Evolutionary conservation across 2,797 vertebrate species (phyloP).

Genomic region (Naso thynnoides): DNA sequence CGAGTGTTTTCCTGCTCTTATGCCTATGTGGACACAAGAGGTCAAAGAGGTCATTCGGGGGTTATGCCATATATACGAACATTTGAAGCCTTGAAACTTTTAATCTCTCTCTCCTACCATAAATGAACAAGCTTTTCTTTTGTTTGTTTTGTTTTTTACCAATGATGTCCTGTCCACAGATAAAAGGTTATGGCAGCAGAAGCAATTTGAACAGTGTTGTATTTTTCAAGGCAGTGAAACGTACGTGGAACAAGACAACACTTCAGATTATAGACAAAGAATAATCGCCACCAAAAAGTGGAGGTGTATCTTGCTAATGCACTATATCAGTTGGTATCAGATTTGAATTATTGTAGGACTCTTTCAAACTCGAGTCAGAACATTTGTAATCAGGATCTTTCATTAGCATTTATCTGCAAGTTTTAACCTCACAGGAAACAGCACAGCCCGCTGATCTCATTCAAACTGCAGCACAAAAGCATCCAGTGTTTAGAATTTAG

Average conservation of each 20-base stretch:
- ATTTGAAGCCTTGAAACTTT: conserved; percentile 24
- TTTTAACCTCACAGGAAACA: conserved; percentile 10
- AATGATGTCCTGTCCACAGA: neutral
- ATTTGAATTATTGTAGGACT: neutral
- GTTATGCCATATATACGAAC: conserved; percentile 28
- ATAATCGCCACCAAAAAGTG: neutral
- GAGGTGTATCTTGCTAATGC: neutral
- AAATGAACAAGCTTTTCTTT: conserved; percentile 7
- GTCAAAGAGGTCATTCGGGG: conserved; percentile 38
- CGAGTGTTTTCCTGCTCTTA: neutral
- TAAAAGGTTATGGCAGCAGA: neutral
- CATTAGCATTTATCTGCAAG: conserved; percentile 12
- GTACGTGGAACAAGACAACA: neutral
- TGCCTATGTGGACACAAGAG: conserved; percentile 18
- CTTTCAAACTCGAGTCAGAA: conserved; percentile 1
- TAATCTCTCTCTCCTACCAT: neutral
- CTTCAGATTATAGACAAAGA: neutral
- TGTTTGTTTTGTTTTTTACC: neutral
- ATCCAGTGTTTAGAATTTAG: conserved; percentile 33
- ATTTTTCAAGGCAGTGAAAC: neutral
- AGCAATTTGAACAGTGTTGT: neutral
- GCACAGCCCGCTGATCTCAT: conserved; percentile 30
- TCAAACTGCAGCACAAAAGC: conserved; percentile 33
- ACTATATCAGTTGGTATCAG: neutral
- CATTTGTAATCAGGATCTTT: conserved; percentile 8